phyloP scores from a whole-genome alignment of 2,797 vertebrate genomes.

The Tokudaia tokunoshimensis region DNA sequence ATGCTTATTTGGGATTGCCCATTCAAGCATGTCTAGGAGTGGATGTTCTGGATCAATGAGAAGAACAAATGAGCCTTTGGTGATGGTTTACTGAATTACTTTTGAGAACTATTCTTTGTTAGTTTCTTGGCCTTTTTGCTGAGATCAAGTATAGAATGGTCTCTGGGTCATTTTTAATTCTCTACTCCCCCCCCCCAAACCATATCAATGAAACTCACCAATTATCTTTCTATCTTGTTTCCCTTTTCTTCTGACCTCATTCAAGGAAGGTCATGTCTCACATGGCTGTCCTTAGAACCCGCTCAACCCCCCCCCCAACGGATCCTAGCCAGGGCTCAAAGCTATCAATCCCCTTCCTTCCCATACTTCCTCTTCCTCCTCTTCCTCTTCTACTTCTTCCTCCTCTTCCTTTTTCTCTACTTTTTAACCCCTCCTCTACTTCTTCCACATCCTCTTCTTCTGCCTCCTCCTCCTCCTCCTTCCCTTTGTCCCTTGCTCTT shows the following conservation, averaged over 20 bases:
- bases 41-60: background rate
- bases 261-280: background rate
- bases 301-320: too few species aligned
- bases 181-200: background rate
- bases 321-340: background rate
- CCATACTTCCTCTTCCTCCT: too few species aligned
- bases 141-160: background rate
- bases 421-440: too few species aligned
- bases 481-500: background rate
- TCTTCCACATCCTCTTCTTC: background rate
- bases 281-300: background rate
- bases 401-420: accelerated
- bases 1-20: background rate
- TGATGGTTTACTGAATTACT: background rate
- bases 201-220: background rate
- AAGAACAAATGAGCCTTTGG: background rate
- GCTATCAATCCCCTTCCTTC: background rate
- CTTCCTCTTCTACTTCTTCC: accelerated
- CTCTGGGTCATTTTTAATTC: background rate
- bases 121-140: background rate
- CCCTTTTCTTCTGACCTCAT: background rate
- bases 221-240: background rate
- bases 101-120: background rate
- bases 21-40: background rate
- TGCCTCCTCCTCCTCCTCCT: background rate